Evolutionary conservation across 2,888 invertebrate species (phyloP).

Genomic region (Cheilosia pagana): DNA sequence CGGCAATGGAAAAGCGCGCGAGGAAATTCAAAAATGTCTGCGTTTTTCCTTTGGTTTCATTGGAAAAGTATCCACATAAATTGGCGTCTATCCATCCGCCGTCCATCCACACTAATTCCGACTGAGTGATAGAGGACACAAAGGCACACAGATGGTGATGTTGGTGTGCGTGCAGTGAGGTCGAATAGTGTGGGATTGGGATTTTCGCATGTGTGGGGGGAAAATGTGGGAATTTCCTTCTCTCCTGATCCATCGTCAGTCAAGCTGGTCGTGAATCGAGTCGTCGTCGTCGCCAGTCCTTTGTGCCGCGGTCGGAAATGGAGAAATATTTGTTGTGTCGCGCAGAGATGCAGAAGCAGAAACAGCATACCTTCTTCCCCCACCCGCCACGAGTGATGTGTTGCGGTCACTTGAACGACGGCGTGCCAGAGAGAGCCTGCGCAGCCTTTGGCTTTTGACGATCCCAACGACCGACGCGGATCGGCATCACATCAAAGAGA

Average conservation of each 20-base stretch:
- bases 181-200: slow-evolving; percentile 56
- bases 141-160: background rate
- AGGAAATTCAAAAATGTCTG: slow-evolving; percentile 53
- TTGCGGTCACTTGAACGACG: slow-evolving; percentile 25
- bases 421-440: slow-evolving; percentile 29
- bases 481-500: slow-evolving; percentile 70
- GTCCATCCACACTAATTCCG: slow-evolving; percentile 61
- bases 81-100: slow-evolving; percentile 71
- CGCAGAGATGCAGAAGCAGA: slow-evolving; percentile 12
- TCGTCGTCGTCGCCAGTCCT: slow-evolving; percentile 31
- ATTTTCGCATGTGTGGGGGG: slow-evolving; percentile 65
- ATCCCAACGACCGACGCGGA: slow-evolving; percentile 14
- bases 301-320: slow-evolving; percentile 67
- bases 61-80: slow-evolving; percentile 62
- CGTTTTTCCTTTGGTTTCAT: slow-evolving; percentile 38
- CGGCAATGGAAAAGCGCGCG: slow-evolving; percentile 36
- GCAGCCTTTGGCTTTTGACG: slow-evolving; percentile 60
- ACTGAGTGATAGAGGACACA: slow-evolving; percentile 58
- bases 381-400: slow-evolving; percentile 26
- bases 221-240: slow-evolving; percentile 74
- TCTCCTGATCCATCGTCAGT: slow-evolving; percentile 50
- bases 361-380: slow-evolving; percentile 13
- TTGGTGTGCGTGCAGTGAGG: slow-evolving; percentile 8
- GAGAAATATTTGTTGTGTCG: slow-evolving; percentile 66
- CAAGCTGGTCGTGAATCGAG: slow-evolving; percentile 32